Evolutionary conservation across 2,113 vertebrate species (phyloP), one percentile per base, ranked within the genome.

Genomic region (Perca schrenkii): DNA sequence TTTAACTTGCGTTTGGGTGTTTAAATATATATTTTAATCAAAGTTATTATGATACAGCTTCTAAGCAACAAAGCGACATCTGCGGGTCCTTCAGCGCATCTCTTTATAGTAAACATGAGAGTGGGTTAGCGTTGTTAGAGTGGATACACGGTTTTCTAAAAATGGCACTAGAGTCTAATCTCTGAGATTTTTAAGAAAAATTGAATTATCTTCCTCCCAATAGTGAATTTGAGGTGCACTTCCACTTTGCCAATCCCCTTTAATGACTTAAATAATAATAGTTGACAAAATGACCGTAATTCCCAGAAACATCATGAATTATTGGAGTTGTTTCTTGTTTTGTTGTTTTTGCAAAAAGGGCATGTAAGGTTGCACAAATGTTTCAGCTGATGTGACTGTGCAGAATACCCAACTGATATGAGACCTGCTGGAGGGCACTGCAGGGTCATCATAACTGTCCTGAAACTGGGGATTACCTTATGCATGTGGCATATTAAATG

Each of bases 401-500:
- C 49, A 72, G 43, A 60, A 54, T 25, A 34, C 65, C 49, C 10
- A 25, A 40, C 31, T 14, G 14, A 17, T 40, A 2, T 19, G 2
- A 31, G 22, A 40, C 3, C 19, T 40, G 56, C 19, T 47, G 22
- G 36, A 68, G 34, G 19, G 13, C 34, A 54, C 71, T n/a, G 49
- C 68, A 47, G 64, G 49, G 68, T 61, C 28, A 1, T 34, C 58
- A 22, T 1, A 17, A 21, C 43, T 43, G 36, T 25, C 28, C 69
- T 49, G 28, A 21, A 43, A 21, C 68, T 40, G 34, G 5, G 14
- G 52, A 21, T 34, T 14, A 28, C 43, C 50, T 78, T 61, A 50
- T 57, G 47, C 68, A 25, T 72, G 77, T 81, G 40, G 34, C 28
- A 25, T 49, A 62, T 62, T 77, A 46, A 81, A 49, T 64, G 15